Evolutionary conservation across 92 coral and sea anemone species (phyloP), one percentile per base, ranked within the genome.

Genomic region (Bergia sp.): DNA sequence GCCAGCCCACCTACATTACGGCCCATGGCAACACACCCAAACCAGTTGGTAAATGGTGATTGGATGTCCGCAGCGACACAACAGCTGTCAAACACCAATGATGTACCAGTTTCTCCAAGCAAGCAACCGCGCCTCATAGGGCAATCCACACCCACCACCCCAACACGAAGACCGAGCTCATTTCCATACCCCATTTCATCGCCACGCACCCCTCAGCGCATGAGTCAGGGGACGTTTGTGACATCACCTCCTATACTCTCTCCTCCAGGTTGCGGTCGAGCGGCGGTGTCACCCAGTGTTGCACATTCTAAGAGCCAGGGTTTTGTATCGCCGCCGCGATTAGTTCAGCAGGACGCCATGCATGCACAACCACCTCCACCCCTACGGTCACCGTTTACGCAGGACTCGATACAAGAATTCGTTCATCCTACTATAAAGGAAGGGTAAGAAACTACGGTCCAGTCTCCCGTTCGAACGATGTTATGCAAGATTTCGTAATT

Each of bases 1-100:
- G 86, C 95, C 23, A 97, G 99, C 42, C 99, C 99, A 1, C 99
- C 98, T 4, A 97, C 96, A 53, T 88, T 96, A 77, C 87, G 99
- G 82, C 99, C 99, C 2, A 97, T 96, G 61, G 99, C 99, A 5
- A 97, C 99, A 7, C 99, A 97, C 78, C 95, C 99, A 67, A 83
- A 82, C 87, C 95, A 94, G 82, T 89, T 90, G 55, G 85, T 79
- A 13, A 95, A 86, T n/a, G 41, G 88, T 55, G 96, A 95, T 38
- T 93, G 96, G 96, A 82, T 92, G 61, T 81, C 91, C 20, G 93
- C 93, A 39, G 80, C 89, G n/a, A 76, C 85, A 73, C 92, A 86
- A 69, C 85, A 66, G 7, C 94, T 83, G 78, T 37, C 88, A 61
- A 92, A 86, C 57, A 45, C 84, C 61, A 91, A 77, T 73, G 99